Percentiles rank a stretch among this genome's conserved stretches.
phyloP scores from a whole-genome alignment of 1,140 invertebrate species.

The honey bee (Apis mellifera) region Amel_HAv3.1 CM009933.2:3268501-3269000 shows the following conservation, averaged over 20 bases:
- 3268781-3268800: conserved; percentile 33
- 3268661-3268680: background rate
- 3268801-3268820: no score
- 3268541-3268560: background rate
- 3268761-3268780: conserved; percentile 30
- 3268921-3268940: no score
- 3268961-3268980: background rate
- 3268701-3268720: background rate
- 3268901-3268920: no score
- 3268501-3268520: background rate
- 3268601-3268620: background rate
- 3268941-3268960: background rate
- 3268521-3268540: background rate
- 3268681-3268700: background rate
- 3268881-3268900: background rate
- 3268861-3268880: conserved; percentile 20
- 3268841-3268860: conserved; percentile 58
- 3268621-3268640: no score
- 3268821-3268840: conserved; percentile 12
- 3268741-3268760: conserved; percentile 24
- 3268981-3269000: no score
- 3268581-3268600: background rate
- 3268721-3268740: conserved; percentile 12
- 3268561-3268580: background rate
- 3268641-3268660: no score